These are phyloP conservation scores for Cephalopterus ornatus DNA, from an alignment of 2,113 vertebrate genomes.

Conservation along the genomic window DNA sequence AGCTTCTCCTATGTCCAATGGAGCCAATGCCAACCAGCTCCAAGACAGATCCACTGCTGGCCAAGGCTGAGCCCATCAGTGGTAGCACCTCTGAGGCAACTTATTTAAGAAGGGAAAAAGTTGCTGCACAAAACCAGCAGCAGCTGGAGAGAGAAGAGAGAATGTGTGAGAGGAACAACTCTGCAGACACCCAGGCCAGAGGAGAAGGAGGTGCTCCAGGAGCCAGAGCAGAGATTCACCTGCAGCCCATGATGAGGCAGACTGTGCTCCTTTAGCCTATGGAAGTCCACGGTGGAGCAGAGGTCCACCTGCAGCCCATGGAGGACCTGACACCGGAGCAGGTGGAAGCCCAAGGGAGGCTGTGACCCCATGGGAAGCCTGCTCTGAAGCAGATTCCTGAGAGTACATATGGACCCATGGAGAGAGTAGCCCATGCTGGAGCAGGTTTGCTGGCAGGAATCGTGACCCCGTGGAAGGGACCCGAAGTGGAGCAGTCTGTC, in stretches of 20 bases:
- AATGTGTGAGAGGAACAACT: neutral
- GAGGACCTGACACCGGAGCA: neutral
- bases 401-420: neutral
- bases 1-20: neutral
- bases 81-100: neutral
- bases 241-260: neutral
- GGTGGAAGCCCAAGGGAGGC: neutral
- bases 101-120: neutral
- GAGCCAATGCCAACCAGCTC: neutral
- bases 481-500: neutral
- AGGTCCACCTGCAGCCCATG: neutral
- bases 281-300: neutral
- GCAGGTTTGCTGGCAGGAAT: neutral
- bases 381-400: neutral
- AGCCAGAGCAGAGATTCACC: neutral
- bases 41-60: neutral
- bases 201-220: neutral
- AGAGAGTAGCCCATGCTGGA: neutral
- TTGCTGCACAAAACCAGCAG: neutral
- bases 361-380: neutral
- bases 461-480: neutral
- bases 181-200: neutral
- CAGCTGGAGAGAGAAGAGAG: neutral
- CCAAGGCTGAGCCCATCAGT: neutral
- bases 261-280: neutral